Evolutionary conservation across 2,113 vertebrate genomes (phyloP), one percentile per base, ranked within the genome.

Genomic region (Miniopterus natalensis): DNA sequence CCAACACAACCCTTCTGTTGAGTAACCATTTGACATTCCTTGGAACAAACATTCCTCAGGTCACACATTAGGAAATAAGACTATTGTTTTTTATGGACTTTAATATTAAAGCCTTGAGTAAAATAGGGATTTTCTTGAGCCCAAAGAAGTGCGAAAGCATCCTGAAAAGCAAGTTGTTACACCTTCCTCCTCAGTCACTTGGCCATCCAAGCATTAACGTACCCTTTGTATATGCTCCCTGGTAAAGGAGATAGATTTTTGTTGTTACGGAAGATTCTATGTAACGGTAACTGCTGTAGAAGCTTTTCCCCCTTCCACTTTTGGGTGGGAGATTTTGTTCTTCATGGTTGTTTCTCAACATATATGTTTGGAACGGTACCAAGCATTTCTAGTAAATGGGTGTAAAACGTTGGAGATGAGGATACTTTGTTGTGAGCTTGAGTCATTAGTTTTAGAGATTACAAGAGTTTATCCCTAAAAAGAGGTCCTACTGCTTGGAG

Each of bases 331-430:
- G 75, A 17, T 88, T 94, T 95, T 79, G 29, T 79, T 94, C 15
- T 92, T 85, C 21, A 5, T 74, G 21, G 14, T 61, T 77, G 31
- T 92, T 79, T 93, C 53, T 68, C 55, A 73, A 2, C 61, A 63
- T 40, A 63, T 40, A 55, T 63, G 12, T 55, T 85, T 95, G 77
- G 11, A 85, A 78, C 0, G 53, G 36, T 59, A 88, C 36, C 40
- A 74, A 55, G 31, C 12, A 61, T 84, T 92, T 95, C 57, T 96
- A 80, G 57, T 51, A 92, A 95, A 81, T 78, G 73, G 49, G 29
- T 95, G 2, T 7, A 57, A 68, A 88, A 91, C 18, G 3, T 61
- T 42, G 55, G 53, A 31, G 11, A 51, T 88, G 49, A 84, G 51
- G 40, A 59, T 78, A 65, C 55, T 91, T 95, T 83, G 45, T 75